Conservation (phyloP, 2,888 invertebrate species). For the Trachelus iudaicus region DNA sequence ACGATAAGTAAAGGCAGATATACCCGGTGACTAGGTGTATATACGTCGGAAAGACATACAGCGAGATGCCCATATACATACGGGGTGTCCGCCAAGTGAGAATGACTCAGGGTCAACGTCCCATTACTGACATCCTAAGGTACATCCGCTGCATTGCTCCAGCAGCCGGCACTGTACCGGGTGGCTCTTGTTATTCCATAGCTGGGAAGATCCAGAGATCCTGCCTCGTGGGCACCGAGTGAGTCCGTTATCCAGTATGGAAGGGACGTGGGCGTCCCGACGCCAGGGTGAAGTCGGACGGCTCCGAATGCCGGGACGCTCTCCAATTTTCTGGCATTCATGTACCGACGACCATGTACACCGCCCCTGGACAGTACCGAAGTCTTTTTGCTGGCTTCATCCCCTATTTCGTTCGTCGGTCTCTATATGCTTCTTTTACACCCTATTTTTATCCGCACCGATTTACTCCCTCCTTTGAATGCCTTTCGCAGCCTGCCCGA, state of each 20-base stretch:
- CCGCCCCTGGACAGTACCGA: not conserved
- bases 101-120: not conserved
- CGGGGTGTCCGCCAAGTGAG: too few species aligned
- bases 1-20: not conserved
- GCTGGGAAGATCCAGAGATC: not conserved
- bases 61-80: too few species aligned
- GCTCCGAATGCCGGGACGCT: slow-evolving; percentile 28
- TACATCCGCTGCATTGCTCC: not conserved
- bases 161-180: not conserved
- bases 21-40: not conserved
- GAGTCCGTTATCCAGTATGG: not conserved
- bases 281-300: not conserved
- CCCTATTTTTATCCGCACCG: not conserved
- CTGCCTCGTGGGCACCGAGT: not conserved
- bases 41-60: not conserved
- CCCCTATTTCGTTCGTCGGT: slow-evolving; percentile 8
- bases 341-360: slow-evolving; percentile 24
- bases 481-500: not conserved
- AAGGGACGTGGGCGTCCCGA: not conserved
- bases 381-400: slow-evolving; percentile 7
- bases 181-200: not conserved
- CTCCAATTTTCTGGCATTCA: slow-evolving; percentile 47
- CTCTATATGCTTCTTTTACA: not conserved
- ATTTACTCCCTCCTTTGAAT: not conserved
- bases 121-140: not conserved